Conservation (phyloP, 2,888 invertebrate genomes). For the Ecdyonurus torrentis region DNA sequence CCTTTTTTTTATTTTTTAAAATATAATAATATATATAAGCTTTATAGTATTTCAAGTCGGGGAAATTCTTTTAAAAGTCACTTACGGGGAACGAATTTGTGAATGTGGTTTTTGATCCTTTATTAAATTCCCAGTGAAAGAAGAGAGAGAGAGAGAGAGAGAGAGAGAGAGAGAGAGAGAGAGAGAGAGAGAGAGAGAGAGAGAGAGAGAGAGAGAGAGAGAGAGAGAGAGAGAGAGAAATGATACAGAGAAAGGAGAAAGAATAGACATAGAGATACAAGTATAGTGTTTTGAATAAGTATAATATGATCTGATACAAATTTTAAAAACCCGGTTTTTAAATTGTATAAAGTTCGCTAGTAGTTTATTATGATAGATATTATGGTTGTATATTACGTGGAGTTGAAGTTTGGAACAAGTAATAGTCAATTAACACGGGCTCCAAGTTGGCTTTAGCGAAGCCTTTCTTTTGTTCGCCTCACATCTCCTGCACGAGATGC, state of each 20-base stretch:
- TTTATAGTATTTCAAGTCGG: not conserved
- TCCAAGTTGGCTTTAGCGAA: too few relatives aligned
- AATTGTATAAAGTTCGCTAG: not conserved
- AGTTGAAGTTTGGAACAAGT: not conserved
- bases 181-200: too few relatives aligned
- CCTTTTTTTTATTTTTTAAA: not conserved
- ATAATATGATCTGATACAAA: not conserved
- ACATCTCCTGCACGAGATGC: too few relatives aligned
- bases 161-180: too few relatives aligned
- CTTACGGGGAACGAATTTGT: not conserved
- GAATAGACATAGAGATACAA: too few relatives aligned
- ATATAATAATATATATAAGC: not conserved
- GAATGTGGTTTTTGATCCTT: not conserved
- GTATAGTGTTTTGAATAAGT: not conserved
- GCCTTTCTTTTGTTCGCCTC: too few relatives aligned
- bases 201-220: too few relatives aligned
- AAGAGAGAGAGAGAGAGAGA: too few relatives aligned
- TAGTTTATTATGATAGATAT: not conserved
- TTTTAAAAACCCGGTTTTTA: not conserved
- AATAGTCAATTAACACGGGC: not conserved
- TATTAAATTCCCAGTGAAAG: not conserved
- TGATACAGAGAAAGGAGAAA: too few relatives aligned
- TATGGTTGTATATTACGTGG: not conserved
- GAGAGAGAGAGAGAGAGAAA: too few relatives aligned
- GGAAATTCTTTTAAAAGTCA: not conserved